Percentiles rank a stretch among this genome's conserved stretches.
phyloP scores from a whole-genome alignment of 2,797 vertebrate species.

The Phoxinus dragarum region DNA sequence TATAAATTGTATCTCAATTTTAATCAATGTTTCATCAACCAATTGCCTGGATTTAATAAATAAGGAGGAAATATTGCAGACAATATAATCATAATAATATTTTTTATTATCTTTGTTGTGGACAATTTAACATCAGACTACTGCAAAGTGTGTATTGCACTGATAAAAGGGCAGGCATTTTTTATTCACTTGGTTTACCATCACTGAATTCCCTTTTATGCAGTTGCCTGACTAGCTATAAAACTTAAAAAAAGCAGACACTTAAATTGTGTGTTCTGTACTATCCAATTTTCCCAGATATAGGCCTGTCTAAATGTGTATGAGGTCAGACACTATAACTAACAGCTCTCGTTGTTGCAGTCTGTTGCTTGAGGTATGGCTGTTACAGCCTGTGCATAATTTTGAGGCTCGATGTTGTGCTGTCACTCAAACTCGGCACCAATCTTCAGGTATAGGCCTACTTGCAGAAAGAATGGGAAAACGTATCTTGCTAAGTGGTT shows the following conservation, averaged over 20 bases:
- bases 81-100: too few relatives aligned
- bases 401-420: background rate
- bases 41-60: too few relatives aligned
- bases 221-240: constrained; percentile 1
- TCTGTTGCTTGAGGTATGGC: background rate
- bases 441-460: background rate
- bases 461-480: background rate
- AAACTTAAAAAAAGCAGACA: background rate
- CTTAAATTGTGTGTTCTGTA: constrained; percentile 24
- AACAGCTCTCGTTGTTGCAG: constrained; percentile 2
- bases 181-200: constrained; percentile 11
- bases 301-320: constrained; percentile 13
- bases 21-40: too few relatives aligned
- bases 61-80: too few relatives aligned
- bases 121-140: background rate
- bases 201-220: background rate
- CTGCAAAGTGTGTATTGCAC: background rate
- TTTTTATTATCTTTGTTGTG: background rate
- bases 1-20: too few relatives aligned
- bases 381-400: constrained; percentile 18
- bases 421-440: background rate
- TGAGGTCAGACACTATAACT: constrained; percentile 33
- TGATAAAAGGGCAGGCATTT: background rate
- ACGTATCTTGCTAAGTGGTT: background rate
- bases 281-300: constrained; percentile 5